Evolutionary conservation across 2,888 invertebrate species (phyloP), one percentile per base, ranked within the genome.

Genomic region (Lucinisca nassula): DNA sequence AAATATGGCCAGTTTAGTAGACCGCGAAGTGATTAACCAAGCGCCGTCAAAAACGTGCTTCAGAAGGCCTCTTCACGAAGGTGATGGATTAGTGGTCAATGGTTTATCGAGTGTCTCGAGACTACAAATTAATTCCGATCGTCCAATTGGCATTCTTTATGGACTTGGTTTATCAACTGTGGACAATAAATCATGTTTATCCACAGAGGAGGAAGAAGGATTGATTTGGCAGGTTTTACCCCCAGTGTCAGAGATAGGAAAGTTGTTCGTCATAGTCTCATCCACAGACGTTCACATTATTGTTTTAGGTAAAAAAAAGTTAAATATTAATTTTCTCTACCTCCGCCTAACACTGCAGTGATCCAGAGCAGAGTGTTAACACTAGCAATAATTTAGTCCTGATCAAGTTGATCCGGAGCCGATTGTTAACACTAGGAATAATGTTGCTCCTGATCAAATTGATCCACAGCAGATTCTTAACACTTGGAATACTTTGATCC

Each of bases 261-360:
- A 72, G 24, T 30, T 51, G 37, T 82, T 58, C 73, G 58, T 82
- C 24, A 21, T 82, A 21, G 35, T 82, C 30, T 45, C 77, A n/a
- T n/a, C n/a, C n/a, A n/a, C n/a, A n/a, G 73, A 78, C 10, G 12
- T 72, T 38, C 67, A 55, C 27, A 32, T 82, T 21, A 72, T 14
- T 38, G 40, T 82, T 10, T n/a, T 82, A 72, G 77, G 82, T 82
- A 82, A 82, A n/a, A n/a, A n/a, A n/a, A n/a, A n/a, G n/a, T n/a
- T n/a, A n/a, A n/a, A n/a, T n/a, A n/a, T n/a, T n/a, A n/a, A n/a
- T n/a, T n/a, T n/a, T n/a, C n/a, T n/a, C n/a, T n/a, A n/a, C n/a
- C n/a, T n/a, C n/a, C n/a, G n/a, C n/a, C n/a, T n/a, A n/a, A n/a
- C n/a, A n/a, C n/a, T n/a, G n/a, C n/a, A n/a, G n/a, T n/a, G n/a